A percentile compares a stretch with the other conserved stretches of the same genome.
Evolutionary conservation across 2,797 vertebrate genomes (phyloP).

Genomic region (Vespertilio murinus): DNA sequence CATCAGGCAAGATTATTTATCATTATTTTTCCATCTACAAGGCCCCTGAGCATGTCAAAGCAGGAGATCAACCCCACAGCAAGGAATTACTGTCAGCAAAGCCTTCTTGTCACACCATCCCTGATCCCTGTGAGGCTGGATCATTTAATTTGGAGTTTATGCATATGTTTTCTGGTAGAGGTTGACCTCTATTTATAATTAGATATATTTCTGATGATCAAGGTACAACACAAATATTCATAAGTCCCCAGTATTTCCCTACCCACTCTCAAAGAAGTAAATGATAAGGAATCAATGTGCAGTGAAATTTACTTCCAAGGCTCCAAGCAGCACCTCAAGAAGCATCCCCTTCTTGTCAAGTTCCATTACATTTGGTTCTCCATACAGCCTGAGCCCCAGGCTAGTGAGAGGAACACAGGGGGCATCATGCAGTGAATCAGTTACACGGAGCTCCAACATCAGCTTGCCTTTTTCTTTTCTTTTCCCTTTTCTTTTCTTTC

Average conservation of each 20-base stretch:
- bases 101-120: conserved; percentile 48
- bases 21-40: conserved; percentile 37
- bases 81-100: conserved; percentile 54
- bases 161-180: neutral
- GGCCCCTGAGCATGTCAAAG: conserved; percentile 1
- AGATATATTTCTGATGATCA: conserved; percentile 1
- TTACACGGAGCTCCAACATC: neutral
- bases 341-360: neutral
- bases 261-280: neutral
- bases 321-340: neutral
- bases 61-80: conserved; percentile 41
- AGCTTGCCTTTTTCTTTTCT: neutral
- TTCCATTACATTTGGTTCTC: neutral
- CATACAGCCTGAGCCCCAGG: neutral
- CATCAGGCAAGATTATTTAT: neutral
- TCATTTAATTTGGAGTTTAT: conserved; percentile 32
- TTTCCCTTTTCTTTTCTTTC: too few species aligned
- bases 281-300: neutral
- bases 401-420: neutral
- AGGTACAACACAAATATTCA: neutral
- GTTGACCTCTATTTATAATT: neutral
- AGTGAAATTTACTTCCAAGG: neutral
- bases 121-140: neutral
- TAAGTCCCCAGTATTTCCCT: neutral
- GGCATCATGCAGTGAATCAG: neutral